Conservation (phyloP, 1,140 invertebrate species). For the Nasonia longicornis region DNA sequence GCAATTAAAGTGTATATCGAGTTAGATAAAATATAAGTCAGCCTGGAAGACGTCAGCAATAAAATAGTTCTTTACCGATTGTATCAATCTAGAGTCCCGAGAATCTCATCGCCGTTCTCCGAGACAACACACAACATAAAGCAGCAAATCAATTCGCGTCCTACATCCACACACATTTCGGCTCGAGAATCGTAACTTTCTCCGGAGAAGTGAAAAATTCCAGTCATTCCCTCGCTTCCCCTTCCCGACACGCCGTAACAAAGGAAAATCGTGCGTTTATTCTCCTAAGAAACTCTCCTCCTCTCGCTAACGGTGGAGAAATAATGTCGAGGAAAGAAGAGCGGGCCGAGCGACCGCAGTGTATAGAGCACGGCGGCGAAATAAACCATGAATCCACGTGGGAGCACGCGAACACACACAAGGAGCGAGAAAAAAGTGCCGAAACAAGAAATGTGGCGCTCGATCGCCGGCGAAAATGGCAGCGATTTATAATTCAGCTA, state of each 20-base stretch:
- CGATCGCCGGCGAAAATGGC: conserved; percentile 21
- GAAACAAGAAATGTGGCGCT: background rate
- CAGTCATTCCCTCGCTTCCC: background rate
- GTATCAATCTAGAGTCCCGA: background rate
- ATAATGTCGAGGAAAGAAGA: background rate
- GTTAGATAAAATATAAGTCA: too few species aligned
- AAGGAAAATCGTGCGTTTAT: background rate
- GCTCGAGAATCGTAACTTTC: background rate
- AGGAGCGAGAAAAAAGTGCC: background rate
- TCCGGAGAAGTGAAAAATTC: background rate
- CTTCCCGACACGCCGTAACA: background rate
- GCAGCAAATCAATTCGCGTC: background rate
- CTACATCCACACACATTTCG: background rate
- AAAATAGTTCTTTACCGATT: background rate
- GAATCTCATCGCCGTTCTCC: background rate
- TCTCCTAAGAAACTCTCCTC: conserved; percentile 6
- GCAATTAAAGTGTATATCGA: too few species aligned
- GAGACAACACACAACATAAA: background rate
- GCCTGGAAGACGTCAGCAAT: background rate
- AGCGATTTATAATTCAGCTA: conserved; percentile 46
- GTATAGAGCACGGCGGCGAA: background rate
- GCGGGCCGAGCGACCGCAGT: background rate
- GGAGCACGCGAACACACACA: background rate
- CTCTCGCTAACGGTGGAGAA: background rate
- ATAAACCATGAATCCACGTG: background rate